Evolutionary conservation across 2,888 invertebrate species (phyloP).

Genomic region (Leptopilina syphax): DNA sequence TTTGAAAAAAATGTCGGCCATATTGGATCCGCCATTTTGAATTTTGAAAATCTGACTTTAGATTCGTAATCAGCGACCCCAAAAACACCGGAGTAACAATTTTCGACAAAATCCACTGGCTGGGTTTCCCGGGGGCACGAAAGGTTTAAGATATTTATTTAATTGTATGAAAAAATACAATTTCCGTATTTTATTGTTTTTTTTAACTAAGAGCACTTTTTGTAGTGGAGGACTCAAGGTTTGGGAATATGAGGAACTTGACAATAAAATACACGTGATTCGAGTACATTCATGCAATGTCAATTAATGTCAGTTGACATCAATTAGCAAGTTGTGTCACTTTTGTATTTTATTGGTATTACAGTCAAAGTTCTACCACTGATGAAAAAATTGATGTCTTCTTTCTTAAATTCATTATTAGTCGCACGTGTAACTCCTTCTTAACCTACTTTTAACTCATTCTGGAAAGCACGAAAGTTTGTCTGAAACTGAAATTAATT

Average conservation of each 20-base stretch:
- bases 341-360: constrained; percentile 18
- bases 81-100: too few relatives aligned
- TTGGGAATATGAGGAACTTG: constrained; percentile 3
- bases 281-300: not conserved
- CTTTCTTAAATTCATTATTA: not conserved
- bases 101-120: too few relatives aligned
- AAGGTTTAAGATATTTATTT: not conserved
- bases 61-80: too few relatives aligned
- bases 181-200: not conserved
- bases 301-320: constrained; percentile 28
- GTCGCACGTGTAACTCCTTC: not conserved
- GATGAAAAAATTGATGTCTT: constrained; percentile 20
- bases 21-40: too few relatives aligned
- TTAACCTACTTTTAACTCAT: not conserved
- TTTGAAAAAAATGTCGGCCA: too few relatives aligned
- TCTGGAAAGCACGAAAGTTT: too few relatives aligned
- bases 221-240: not conserved
- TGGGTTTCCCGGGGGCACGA: too few relatives aligned
- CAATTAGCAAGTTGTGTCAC: constrained; percentile 16
- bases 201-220: not conserved
- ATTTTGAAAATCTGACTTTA: too few relatives aligned
- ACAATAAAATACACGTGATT: not conserved
- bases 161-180: not conserved
- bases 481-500: too few relatives aligned
- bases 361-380: not conserved